These are phyloP conservation scores for Leptinotarsa peninsularis DNA, from an alignment of 2,888 invertebrate genomes.

Conservation along the genomic window DNA sequence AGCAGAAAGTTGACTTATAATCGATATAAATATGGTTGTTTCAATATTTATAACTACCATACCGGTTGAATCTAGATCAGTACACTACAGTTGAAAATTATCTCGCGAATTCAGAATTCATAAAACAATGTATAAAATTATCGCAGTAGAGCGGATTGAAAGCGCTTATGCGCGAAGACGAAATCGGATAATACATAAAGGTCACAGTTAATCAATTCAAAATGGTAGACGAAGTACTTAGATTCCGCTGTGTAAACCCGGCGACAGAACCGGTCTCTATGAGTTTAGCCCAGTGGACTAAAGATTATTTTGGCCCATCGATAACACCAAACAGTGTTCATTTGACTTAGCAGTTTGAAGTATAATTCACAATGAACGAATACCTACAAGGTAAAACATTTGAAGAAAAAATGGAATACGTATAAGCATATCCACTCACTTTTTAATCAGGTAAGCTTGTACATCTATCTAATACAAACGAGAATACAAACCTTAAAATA, in stretches of 20 bases:
- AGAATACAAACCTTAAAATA: too few relatives aligned
- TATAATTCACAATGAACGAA: too few relatives aligned
- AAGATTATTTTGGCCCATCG: too few relatives aligned
- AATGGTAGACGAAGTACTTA: constrained; percentile 34
- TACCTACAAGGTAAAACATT: too few relatives aligned
- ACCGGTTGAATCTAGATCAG: constrained; percentile 17
- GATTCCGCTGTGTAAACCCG: constrained; percentile 3
- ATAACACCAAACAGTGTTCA: too few relatives aligned
- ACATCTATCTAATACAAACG: too few relatives aligned
- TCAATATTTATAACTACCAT: constrained; percentile 10
- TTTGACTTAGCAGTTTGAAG: too few relatives aligned
- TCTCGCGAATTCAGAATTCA: constrained; percentile 7
- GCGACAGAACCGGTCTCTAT: neutral
- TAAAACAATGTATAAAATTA: constrained; percentile 15
- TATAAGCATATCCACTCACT: too few relatives aligned
- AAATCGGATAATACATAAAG: constrained; percentile 29
- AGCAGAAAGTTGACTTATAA: neutral
- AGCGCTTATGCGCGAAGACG: constrained; percentile 12
- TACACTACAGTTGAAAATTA: constrained; percentile 11
- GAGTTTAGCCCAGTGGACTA: too few relatives aligned
- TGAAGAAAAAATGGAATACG: too few relatives aligned
- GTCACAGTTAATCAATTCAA: constrained; percentile 47
- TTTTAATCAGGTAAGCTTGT: too few relatives aligned
- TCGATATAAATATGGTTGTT: neutral
- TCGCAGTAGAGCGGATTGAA: constrained; percentile 2